Percentiles rank a stretch among this genome's conserved stretches.
Evolutionary conservation across 1,140 invertebrate genomes (phyloP).

Genomic region (Diorhabda sublineata): DNA sequence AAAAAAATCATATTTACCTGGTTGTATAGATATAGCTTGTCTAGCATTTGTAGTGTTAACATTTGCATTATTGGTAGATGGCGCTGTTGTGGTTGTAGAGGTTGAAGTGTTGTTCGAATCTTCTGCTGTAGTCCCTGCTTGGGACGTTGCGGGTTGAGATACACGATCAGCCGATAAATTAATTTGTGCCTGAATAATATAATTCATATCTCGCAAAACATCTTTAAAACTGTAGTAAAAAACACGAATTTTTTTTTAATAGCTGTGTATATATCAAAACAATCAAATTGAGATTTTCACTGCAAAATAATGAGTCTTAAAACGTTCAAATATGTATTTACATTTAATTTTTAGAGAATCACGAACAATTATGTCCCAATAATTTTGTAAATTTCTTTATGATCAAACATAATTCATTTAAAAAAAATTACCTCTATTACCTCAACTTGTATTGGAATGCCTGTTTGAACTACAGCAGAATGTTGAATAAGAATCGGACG

Average conservation of each 20-base stretch:
- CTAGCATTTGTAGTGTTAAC: conserved; percentile 12
- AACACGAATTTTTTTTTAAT: background rate
- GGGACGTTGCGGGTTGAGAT: conserved; percentile 15
- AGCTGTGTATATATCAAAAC: too few relatives aligned
- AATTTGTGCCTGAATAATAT: conserved; percentile 49
- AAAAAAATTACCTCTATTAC: conserved; percentile 33
- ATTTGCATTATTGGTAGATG: conserved; percentile 21
- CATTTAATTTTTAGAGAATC: too few relatives aligned
- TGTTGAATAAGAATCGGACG: conserved; percentile 71
- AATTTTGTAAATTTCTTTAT: too few relatives aligned
- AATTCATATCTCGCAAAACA: background rate
- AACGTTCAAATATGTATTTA: too few relatives aligned
- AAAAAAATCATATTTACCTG: conserved; percentile 6
- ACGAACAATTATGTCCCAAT: too few relatives aligned
- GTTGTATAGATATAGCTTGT: conserved; percentile 18
- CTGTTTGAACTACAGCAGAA: conserved; percentile 56
- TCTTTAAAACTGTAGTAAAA: conserved; percentile 1
- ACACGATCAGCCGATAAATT: conserved; percentile 47
- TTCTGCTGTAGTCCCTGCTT: conserved; percentile 6
- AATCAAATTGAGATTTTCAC: too few relatives aligned
- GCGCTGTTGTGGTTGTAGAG: conserved; percentile 31
- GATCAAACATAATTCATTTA: too few relatives aligned
- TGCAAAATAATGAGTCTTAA: too few relatives aligned
- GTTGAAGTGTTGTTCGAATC: conserved; percentile 14
- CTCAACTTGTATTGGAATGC: conserved; percentile 64